Base-by-base conservation (phyloP, 2,888 invertebrate species). In the Zygaena filipendulae region DNA sequence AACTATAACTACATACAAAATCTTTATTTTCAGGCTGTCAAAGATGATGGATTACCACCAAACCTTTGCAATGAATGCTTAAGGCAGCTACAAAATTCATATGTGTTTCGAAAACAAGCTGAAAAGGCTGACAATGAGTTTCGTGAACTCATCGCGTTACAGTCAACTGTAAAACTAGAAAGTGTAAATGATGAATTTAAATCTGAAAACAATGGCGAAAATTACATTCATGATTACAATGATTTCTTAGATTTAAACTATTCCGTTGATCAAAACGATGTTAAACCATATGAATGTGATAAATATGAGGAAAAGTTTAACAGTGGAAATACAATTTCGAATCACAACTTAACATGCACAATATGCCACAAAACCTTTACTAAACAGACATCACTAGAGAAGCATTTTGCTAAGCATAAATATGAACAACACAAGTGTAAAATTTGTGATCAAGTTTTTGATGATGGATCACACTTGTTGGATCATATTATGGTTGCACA, bases 11-110 rank as follows among this genome's bases (percentile, higher is more conserved):
- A n/a, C n/a, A n/a, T n/a, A n/a, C n/a, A n/a, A n/a, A n/a, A n/a
- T n/a, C n/a, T n/a, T 35, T 26, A 25, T 16, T 58, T 48, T 11
- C 47, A 81, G 81, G 53, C 72, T 2, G 42, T 49, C 8, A 49
- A 53, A 40, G 75, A 75, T 21, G 86, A 87, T 61, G 82, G 82
- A 20, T 51, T 87, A 29, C 86, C 87, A 1, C 82, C 85, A 45
- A 72, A 72, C 29, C 62, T 87, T 25, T 87, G 87, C 45, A 44
- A 60, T 36, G 58, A 66, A 4, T 87, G 87, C 52, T 67, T 75
- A 1, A 63, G 64, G 32, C 60, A 68, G 29, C 60, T 84, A 9
- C 59, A 82, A 30, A 57, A 71, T 4, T 57, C 82, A 6, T 82
- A 82, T 45, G 48, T 49, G 37, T 71, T 77, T 43, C 61, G 70